Evolutionary conservation across 1,140 invertebrate genomes (phyloP).

Genomic region (Diprion similis): DNA sequence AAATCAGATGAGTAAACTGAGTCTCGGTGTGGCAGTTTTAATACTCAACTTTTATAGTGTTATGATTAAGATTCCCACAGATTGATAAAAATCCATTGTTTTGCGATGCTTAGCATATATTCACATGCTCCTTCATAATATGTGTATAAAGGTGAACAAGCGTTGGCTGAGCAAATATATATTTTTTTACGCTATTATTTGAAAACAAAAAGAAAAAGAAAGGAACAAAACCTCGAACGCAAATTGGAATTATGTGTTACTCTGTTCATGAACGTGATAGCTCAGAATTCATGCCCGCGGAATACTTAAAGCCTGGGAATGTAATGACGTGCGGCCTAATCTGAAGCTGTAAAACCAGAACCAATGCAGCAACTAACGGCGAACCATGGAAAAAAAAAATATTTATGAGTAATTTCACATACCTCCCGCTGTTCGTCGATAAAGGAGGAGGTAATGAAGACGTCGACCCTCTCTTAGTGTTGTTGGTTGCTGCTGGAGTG

Average conservation of each 20-base stretch:
- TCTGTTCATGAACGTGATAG: not conserved
- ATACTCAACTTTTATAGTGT: no score
- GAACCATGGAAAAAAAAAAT: not conserved
- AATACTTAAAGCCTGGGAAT: conserved; percentile 4
- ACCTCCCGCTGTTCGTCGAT: conserved; percentile 53
- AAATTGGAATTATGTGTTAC: not conserved
- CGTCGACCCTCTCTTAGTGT: conserved; percentile 52
- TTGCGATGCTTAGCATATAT: no score
- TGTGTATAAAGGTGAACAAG: no score
- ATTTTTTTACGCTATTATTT: no score
- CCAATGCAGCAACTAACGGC: conserved; percentile 4
- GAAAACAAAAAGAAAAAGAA: no score
- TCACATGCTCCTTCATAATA: no score
- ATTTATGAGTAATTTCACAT: conserved; percentile 29
- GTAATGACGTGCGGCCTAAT: conserved; percentile 4
- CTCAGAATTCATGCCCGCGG: not conserved
- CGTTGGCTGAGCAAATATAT: no score
- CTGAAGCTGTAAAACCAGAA: conserved; percentile 5
- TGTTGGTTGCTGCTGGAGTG: conserved; percentile 46
- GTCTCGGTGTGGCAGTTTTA: no score
- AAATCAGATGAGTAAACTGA: no score
- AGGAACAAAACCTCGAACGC: not conserved
- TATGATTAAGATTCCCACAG: no score
- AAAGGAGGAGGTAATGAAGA: conserved; percentile 50
- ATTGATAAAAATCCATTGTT: no score